Conservation (phyloP, 1,140 invertebrate genomes). For the Apolygus lucorum region DNA sequence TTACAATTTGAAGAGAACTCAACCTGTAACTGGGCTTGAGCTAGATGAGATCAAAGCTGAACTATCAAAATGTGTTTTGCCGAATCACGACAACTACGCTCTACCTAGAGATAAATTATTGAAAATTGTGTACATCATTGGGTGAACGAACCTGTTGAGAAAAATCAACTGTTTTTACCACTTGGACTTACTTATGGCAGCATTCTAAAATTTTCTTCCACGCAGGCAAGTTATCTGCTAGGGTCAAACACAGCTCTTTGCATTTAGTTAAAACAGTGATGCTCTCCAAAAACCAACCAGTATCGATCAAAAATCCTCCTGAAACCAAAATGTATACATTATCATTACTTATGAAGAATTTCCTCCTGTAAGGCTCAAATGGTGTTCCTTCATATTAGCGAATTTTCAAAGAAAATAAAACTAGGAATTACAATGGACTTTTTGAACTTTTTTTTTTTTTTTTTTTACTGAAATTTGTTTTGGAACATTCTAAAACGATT, state of each 20-base stretch:
- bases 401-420: constrained; percentile 30
- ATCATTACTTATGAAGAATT: not conserved
- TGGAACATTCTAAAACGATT: too few species aligned
- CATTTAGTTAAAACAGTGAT: constrained; percentile 57
- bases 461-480: too few species aligned
- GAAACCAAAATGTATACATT: constrained; percentile 10
- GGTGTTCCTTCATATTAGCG: too few species aligned
- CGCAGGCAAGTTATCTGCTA: constrained; percentile 41
- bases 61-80: not conserved
- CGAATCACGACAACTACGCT: not conserved
- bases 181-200: constrained; percentile 54
- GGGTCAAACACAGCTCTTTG: constrained; percentile 48
- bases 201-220: constrained; percentile 54
- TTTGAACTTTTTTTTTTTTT: too few species aligned
- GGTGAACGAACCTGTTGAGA: not conserved
- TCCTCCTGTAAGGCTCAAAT: too few species aligned
- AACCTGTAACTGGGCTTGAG: too few species aligned
- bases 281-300: constrained; percentile 71
- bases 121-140: not conserved
- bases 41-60: not conserved
- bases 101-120: not conserved
- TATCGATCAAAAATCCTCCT: constrained; percentile 73
- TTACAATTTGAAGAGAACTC: too few species aligned
- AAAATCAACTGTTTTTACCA: not conserved
- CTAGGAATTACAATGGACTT: constrained; percentile 18